These are phyloP conservation scores for Catagonus wagneri DNA, from an alignment of 2,113 vertebrate genomes.

Conservation along the genomic window DNA sequence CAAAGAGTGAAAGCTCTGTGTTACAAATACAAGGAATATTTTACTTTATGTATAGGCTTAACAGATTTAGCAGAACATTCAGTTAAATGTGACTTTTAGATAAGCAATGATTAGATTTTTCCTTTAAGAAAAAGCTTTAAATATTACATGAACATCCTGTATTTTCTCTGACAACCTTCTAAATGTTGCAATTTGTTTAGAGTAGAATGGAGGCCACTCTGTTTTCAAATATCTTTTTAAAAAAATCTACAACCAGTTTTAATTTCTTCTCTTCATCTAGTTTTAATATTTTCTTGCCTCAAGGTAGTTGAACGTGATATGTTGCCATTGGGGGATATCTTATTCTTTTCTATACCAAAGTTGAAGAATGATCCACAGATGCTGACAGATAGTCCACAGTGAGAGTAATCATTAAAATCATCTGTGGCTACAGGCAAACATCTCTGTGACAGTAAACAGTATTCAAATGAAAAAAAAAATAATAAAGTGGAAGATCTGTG, in stretches of 20 bases:
- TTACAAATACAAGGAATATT: neutral
- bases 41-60: neutral
- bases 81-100: neutral
- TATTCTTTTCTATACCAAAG: neutral
- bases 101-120: neutral
- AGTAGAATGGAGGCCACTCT: neutral
- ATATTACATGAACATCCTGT: neutral
- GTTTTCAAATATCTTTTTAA: neutral
- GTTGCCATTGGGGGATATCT: neutral
- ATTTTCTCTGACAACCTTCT: neutral
- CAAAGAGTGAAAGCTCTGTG: neutral
- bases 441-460: neutral
- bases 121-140: neutral
- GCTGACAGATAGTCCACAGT: neutral
- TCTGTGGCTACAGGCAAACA: neutral
- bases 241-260: neutral
- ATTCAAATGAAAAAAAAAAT: neutral
- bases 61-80: neutral
- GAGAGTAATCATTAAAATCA: neutral
- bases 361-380: neutral
- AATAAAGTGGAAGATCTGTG: neutral
- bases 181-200: neutral
- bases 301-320: neutral
- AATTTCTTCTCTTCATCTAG: neutral
- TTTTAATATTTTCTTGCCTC: slow-evolving; percentile 30